Conservation (phyloP, 2,888 invertebrate species). For the Pseudeuparius sepicola region DNA sequence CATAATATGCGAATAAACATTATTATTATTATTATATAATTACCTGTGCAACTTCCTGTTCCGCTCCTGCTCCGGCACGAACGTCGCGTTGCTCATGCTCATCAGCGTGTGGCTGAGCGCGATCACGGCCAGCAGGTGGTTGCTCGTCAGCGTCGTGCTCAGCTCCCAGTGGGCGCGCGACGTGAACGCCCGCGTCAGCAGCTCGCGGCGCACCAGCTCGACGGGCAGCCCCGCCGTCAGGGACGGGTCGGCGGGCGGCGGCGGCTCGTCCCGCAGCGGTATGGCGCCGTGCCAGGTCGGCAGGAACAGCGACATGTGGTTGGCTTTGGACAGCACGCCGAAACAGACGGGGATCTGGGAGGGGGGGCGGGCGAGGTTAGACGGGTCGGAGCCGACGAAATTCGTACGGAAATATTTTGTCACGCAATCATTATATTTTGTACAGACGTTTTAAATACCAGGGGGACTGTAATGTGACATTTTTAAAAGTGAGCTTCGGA, state of each 20-base stretch:
- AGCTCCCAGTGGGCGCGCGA: slow-evolving; percentile 92
- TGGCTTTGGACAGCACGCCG: slow-evolving; percentile 92
- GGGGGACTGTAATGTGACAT: no score
- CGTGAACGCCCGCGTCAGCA: slow-evolving; percentile 70
- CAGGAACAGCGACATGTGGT: slow-evolving; percentile 87
- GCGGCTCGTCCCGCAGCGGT: slow-evolving; percentile 31
- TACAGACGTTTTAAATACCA: no score
- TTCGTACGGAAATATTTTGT: no score
- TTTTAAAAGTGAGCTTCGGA: no score
- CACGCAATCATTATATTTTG: no score
- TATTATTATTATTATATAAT: slow-evolving; percentile 7
- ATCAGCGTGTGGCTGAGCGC: slow-evolving; percentile 93
- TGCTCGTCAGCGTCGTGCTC: slow-evolving; percentile 88
- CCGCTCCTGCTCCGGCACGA: slow-evolving; percentile 79
- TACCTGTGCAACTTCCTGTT: slow-evolving; percentile 66
- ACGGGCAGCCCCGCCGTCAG: slow-evolving; percentile 50
- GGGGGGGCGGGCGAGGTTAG: no score
- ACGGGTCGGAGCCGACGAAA: no score
- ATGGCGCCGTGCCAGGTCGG: slow-evolving; percentile 64
- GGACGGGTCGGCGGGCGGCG: slow-evolving; percentile 26
- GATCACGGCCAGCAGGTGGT: slow-evolving; percentile 89
- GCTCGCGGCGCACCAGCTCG: slow-evolving; percentile 65
- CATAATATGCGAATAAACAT: no score
- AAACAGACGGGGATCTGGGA: slow-evolving; percentile 76
- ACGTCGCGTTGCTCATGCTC: slow-evolving; percentile 95